Conservation (phyloP, 2,888 invertebrate species). For the Acanthopleura granulata region DNA sequence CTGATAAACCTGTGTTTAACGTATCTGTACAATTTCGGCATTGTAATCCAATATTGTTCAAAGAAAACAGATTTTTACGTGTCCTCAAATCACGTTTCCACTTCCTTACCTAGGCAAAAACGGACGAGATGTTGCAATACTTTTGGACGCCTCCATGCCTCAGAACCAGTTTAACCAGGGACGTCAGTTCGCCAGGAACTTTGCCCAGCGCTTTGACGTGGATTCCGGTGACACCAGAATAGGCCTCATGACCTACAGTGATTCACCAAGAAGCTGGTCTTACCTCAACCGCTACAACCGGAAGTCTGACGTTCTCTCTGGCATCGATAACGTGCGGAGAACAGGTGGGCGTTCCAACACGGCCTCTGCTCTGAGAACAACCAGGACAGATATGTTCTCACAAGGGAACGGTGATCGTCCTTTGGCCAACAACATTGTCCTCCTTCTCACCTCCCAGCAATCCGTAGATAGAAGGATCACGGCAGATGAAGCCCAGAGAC, state of each 20-base stretch:
- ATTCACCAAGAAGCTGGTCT: constrained; percentile 25
- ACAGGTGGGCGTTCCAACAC: constrained; percentile 1
- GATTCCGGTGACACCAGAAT: constrained; percentile 50
- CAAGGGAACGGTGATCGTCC: constrained; percentile 48
- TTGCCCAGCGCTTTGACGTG: constrained; percentile 45
- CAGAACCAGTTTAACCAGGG: constrained; percentile 44
- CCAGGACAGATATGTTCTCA: constrained; percentile 43
- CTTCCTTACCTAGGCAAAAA: background rate
- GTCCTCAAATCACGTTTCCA: background rate
- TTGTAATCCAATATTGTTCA: background rate
- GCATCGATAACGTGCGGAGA: background rate
- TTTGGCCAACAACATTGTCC: constrained; percentile 47
- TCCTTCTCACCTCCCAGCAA: constrained; percentile 49
- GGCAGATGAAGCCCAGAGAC: background rate
- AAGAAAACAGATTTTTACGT: background rate
- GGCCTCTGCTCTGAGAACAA: background rate
- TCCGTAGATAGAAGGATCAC: background rate
- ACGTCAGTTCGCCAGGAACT: constrained; percentile 36
- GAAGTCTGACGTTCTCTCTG: background rate
- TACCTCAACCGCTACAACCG: background rate
- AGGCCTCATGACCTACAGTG: constrained; percentile 44
- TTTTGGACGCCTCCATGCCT: constrained; percentile 40
- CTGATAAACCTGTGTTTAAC: too few relatives aligned
- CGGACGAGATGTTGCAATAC: constrained; percentile 39
- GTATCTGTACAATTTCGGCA: too few relatives aligned